phyloP scores from a whole-genome alignment of 2,797 vertebrate genomes.

The Cetoscarus ocellatus region DNA sequence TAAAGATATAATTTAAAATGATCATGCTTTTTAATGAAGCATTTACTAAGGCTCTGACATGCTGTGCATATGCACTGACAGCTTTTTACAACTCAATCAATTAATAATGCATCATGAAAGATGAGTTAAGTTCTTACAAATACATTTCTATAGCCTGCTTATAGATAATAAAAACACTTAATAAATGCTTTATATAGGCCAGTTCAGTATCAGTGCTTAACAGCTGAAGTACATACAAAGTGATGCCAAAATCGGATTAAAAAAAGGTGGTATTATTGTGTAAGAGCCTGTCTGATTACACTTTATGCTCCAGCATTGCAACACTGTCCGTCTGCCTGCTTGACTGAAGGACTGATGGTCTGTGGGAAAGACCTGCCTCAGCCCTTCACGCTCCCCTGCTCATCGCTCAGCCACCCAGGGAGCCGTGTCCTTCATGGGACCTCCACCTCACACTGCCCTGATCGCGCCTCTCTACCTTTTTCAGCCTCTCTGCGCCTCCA shows the following conservation, averaged over 20 bases:
- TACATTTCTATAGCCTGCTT: too few relatives aligned
- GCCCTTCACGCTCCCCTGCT: slow-evolving; percentile 82
- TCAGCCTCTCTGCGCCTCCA: slow-evolving; percentile 52
- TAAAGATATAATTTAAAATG: too few relatives aligned
- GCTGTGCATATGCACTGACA: too few relatives aligned
- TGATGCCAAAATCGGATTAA: background rate
- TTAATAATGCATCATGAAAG: too few relatives aligned
- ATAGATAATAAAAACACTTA: too few relatives aligned
- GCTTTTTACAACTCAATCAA: too few relatives aligned
- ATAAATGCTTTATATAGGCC: too few relatives aligned
- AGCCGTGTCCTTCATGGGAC: slow-evolving; percentile 81
- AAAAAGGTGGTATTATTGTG: slow-evolving; percentile 22
- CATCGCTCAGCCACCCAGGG: slow-evolving; percentile 81
- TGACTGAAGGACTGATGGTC: slow-evolving; percentile 64
- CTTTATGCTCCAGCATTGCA: slow-evolving; percentile 38
- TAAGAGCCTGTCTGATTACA: slow-evolving; percentile 35
- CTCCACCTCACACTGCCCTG: slow-evolving; percentile 74
- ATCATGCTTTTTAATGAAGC: too few relatives aligned
- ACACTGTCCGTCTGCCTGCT: slow-evolving; percentile 28
- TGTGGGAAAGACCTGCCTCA: slow-evolving; percentile 77
- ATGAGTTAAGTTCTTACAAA: too few relatives aligned
- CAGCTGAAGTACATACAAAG: too few relatives aligned
- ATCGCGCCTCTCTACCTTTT: slow-evolving; percentile 56
- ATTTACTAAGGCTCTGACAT: too few relatives aligned
- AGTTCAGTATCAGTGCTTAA: too few relatives aligned